Evolutionary conservation across 2,888 invertebrate genomes (phyloP), one percentile per base, ranked within the genome.

Genomic region (Sabellastarte sp.): DNA sequence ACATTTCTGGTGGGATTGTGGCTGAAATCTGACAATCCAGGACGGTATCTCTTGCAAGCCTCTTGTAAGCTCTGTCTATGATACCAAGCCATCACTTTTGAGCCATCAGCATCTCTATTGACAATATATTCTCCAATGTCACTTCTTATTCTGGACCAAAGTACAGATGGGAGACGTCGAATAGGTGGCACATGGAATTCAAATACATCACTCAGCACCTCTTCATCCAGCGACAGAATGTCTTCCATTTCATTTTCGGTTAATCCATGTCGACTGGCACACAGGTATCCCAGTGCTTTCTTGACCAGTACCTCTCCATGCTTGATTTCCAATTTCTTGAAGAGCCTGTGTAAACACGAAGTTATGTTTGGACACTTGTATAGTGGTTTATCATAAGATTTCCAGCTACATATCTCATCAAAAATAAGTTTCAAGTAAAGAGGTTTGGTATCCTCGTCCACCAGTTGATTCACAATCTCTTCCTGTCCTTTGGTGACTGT

Each of bases 11-110:
- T n/a, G n/a, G n/a, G n/a, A n/a, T n/a, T n/a, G n/a, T n/a, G n/a
- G n/a, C n/a, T n/a, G 41, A 41, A 41, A 28, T 50, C 1, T 10
- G 20, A 15, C 41, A 41, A 41, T 15, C 41, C 41, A 10, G 10
- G 41, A 41, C 20, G 10, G 20, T 41, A 50, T 1, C 26, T n/a
- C 41, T 41, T 20, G 20, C 10, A 15, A 20, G 41, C 41, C 20
- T 41, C 10, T 20, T 15, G 10, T 41, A 15, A 15, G 24, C 5
- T 15, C 26, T 53, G 53, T 20, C 53, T 15, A 24, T 53, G 53
- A 24, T 53, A 53, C 53, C 53, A 53, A 10, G 5, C 26, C 53
- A 53, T 53, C 15, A 53, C 53, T 24, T 53, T 53, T 5, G 53
- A 5, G 26, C 24, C 26, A 24, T 53, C 53, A 5, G 53, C 53